Evolutionary conservation across 2,888 invertebrate species (phyloP).

Genomic region (Prosopocoilus inquinatus): DNA sequence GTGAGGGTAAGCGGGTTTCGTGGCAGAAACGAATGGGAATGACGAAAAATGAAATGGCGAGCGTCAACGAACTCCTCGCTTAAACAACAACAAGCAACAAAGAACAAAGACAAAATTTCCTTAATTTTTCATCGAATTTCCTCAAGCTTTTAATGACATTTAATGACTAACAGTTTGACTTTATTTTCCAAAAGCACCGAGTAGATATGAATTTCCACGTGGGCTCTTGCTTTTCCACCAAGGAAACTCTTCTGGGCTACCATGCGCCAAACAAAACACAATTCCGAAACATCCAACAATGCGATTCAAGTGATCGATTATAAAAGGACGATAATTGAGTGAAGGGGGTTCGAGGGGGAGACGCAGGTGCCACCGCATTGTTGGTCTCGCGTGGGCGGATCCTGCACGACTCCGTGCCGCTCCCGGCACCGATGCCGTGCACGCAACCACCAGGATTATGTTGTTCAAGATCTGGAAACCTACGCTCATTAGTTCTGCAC

Average conservation of each 20-base stretch:
- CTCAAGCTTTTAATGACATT: too few relatives aligned
- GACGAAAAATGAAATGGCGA: too few relatives aligned
- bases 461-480: constrained; percentile 45
- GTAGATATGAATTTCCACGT: too few relatives aligned
- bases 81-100: too few relatives aligned
- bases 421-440: constrained; percentile 26
- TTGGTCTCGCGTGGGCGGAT: constrained; percentile 32
- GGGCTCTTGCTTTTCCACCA: too few relatives aligned
- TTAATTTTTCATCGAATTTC: too few relatives aligned
- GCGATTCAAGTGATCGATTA: constrained; percentile 22
- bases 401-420: constrained; percentile 32
- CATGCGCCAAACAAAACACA: constrained; percentile 21
- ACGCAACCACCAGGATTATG: constrained; percentile 38
- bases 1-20: too few relatives aligned
- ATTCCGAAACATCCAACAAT: constrained; percentile 20
- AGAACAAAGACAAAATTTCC: too few relatives aligned
- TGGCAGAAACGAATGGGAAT: too few relatives aligned
- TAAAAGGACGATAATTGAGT: constrained; percentile 22
- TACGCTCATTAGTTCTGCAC: constrained; percentile 44
- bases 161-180: too few relatives aligned
- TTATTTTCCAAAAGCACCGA: too few relatives aligned
- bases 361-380: constrained; percentile 30
- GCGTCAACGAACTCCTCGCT: too few relatives aligned
- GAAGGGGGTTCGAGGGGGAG: constrained; percentile 10
- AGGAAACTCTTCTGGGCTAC: not conserved